Conservation (phyloP, 2,113 vertebrate genomes). For the Pithys albifrons region DNA sequence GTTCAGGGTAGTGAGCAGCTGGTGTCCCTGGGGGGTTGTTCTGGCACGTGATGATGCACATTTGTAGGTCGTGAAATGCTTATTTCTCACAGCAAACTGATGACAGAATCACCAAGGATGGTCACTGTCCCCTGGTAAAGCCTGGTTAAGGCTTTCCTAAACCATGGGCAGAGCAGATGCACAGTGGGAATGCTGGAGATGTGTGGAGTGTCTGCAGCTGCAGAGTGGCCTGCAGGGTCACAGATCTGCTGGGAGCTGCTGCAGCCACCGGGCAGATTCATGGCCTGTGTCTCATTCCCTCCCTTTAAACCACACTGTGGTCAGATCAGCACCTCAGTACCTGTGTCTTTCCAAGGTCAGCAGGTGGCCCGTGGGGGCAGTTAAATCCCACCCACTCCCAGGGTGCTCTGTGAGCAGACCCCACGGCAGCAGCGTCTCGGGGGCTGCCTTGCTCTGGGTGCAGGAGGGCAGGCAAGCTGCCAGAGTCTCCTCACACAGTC, state of each 20-base stretch:
- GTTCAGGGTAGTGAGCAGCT: not conserved
- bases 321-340: not conserved
- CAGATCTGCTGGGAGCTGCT: fast-evolving
- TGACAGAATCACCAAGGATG: not conserved
- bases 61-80: not conserved
- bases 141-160: not conserved
- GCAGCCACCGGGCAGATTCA: not conserved
- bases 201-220: not conserved
- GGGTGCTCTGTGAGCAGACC: not conserved
- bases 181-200: not conserved
- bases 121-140: not conserved
- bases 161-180: not conserved
- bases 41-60: not conserved
- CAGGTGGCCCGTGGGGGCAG: not conserved
- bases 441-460: not conserved
- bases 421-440: not conserved
- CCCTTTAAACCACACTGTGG: not conserved
- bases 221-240: not conserved
- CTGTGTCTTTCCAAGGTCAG: not conserved
- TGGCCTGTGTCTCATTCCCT: not conserved
- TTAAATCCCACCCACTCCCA: not conserved
- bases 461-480: not conserved
- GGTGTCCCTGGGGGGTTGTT: not conserved
- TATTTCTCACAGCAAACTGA: not conserved
- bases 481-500: not conserved